phyloP scores from a whole-genome alignment of 2,113 vertebrate species.

The Lipophrys pholis region DNA sequence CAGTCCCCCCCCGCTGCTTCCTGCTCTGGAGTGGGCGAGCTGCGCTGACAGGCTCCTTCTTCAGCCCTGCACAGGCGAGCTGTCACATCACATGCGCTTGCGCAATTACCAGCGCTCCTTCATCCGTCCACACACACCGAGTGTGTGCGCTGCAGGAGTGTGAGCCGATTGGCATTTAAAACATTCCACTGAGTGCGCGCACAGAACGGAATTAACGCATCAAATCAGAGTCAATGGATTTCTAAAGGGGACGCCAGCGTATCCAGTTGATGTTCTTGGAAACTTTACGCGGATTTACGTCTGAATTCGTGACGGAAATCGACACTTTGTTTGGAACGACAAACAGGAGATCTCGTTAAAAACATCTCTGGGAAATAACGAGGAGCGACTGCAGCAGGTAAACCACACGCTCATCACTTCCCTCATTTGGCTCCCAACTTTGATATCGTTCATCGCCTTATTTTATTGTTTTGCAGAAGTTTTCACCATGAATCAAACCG shows the following conservation, averaged over 20 bases:
- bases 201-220: not conserved
- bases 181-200: not conserved
- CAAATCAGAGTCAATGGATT: not conserved
- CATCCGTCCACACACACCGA: not conserved
- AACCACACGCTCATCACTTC: not conserved
- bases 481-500: constrained; percentile 84
- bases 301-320: not conserved
- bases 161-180: not conserved
- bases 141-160: not conserved
- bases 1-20: constrained; percentile 22
- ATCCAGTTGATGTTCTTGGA: not conserved
- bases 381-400: constrained; percentile 41
- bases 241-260: not conserved
- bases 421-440: not conserved
- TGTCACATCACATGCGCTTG: constrained; percentile 58
- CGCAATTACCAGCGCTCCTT: constrained; percentile 43
- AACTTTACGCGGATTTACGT: constrained; percentile 48
- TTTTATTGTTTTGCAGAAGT: constrained; percentile 39
- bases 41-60: constrained; percentile 36
- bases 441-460: not conserved
- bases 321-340: constrained; percentile 5
- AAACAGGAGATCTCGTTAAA: constrained; percentile 1
- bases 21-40: constrained; percentile 54
- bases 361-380: constrained; percentile 15
- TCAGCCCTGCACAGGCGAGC: constrained; percentile 14